Conservation (phyloP, 2,113 vertebrate genomes). For the Taurulus bubalis region DNA sequence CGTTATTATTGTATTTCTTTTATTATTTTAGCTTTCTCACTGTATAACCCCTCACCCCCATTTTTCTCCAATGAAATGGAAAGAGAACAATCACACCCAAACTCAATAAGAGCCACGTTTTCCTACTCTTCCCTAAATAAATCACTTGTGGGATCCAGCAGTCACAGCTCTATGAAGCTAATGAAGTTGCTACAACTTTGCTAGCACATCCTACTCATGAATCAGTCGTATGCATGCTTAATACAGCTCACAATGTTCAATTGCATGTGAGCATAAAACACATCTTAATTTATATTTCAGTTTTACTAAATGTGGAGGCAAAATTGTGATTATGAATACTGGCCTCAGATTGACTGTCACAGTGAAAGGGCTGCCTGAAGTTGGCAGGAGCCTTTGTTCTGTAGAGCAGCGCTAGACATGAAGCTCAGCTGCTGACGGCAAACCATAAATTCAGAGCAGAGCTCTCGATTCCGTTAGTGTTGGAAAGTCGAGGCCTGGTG, state of each 20-base stretch:
- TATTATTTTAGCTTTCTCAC: background rate
- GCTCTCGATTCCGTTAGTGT: background rate
- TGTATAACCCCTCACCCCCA: background rate
- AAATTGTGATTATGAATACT: background rate
- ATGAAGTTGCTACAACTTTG: background rate
- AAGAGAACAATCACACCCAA: constrained; percentile 34
- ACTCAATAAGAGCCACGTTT: constrained; percentile 56
- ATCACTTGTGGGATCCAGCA: constrained; percentile 53
- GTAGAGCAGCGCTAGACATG: background rate
- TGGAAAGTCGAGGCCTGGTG: background rate
- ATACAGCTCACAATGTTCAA: no score
- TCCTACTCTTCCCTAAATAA: constrained; percentile 62
- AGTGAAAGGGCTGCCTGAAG: background rate
- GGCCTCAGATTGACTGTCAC: background rate
- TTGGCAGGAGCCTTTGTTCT: background rate
- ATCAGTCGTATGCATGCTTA: background rate
- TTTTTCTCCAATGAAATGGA: constrained; percentile 16
- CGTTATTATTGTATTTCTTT: background rate
- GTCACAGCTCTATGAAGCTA: constrained; percentile 31
- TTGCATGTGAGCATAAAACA: background rate
- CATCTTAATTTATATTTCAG: background rate
- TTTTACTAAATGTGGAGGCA: background rate
- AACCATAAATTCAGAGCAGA: background rate
- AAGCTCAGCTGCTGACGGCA: background rate
- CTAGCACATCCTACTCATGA: background rate